Evolutionary conservation across 2,888 invertebrate genomes (phyloP), one percentile per base, ranked within the genome.

Genomic region (Ennomos erosarius): DNA sequence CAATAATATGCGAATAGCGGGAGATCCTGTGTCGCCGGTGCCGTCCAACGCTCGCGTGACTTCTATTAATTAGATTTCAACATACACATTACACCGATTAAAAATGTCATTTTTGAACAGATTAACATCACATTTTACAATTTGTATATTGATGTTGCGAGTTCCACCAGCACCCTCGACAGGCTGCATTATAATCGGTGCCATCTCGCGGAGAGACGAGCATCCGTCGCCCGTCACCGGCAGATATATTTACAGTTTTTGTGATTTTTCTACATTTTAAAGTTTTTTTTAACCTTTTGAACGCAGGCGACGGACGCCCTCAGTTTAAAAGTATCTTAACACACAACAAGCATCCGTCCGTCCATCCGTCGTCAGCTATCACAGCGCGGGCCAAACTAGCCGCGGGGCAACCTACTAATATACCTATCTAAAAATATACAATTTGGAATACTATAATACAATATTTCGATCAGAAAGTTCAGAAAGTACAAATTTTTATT

Each of bases 191-290:
- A 50, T 51, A 52, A 64, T 3, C 16, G 16, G 3, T 3, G 16
- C 16, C 53, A 55, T 61, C 55, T 61, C 58, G 42, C 49, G 37
- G 55, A 12, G 59, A 59, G 59, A 53, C 53, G 58, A 59, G 54
- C 55, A 54, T 62, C 61, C 58, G 36, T 59, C 55, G 46, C 48
- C 37, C 9, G 10, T 46, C 16, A 12, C 11, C 10, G 34, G 10
- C 49, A 11, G 10, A 10, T 52, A 42, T 67, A 67, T 67, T 61
- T 67, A 67, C 67, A 67, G 49, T 57, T 65, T 64, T 58, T 51
- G 52, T 47, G 39, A 44, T 65, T 63, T 4, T 62, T 60, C 59
- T 60, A 60, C 13, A 13, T 59, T 62, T n/a, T 51, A 12, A 38
- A 33, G 57, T 58, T 62, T 63, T 60, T 61, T 61, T 40, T n/a